phyloP scores from a whole-genome alignment of 2,797 vertebrate genomes.

The Pseudochaenichthys georgianus region DNA sequence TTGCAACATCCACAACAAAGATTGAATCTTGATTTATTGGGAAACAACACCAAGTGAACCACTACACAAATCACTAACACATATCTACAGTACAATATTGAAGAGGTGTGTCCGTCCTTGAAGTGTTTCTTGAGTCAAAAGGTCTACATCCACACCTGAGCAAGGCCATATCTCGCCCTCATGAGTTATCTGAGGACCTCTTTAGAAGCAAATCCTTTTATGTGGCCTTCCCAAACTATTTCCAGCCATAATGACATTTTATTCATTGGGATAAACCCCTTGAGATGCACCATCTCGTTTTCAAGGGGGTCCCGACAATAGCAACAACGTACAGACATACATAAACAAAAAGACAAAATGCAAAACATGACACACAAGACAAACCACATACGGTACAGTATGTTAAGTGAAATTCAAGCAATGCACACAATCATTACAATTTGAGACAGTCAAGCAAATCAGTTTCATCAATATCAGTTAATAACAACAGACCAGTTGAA shows the following conservation, averaged over 20 bases:
- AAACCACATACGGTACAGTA: too few species aligned
- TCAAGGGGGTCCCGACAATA: too few species aligned
- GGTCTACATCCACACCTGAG: conserved; percentile 2
- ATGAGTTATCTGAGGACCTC: conserved; percentile 6
- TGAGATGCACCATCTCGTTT: too few species aligned
- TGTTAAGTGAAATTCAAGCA: too few species aligned
- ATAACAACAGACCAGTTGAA: too few species aligned
- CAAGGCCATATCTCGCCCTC: not conserved
- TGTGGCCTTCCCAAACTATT: not conserved
- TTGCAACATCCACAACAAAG: not conserved
- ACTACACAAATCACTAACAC: not conserved
- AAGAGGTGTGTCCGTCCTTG: not conserved
- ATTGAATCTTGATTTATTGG: not conserved
- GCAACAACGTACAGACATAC: too few species aligned
- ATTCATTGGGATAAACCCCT: too few species aligned
- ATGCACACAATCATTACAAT: too few species aligned
- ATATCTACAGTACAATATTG: not conserved
- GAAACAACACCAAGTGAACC: not conserved
- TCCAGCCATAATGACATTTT: not conserved
- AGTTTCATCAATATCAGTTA: too few species aligned
- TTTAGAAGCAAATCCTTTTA: not conserved
- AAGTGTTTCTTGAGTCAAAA: not conserved
- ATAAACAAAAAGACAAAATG: too few species aligned
- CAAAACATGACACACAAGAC: too few species aligned
- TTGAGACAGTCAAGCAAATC: too few species aligned